Percentiles rank a stretch among this genome's conserved stretches.
Evolutionary conservation across 2,797 vertebrate genomes (phyloP).

Genomic region (Peromyscus attwateri): DNA sequence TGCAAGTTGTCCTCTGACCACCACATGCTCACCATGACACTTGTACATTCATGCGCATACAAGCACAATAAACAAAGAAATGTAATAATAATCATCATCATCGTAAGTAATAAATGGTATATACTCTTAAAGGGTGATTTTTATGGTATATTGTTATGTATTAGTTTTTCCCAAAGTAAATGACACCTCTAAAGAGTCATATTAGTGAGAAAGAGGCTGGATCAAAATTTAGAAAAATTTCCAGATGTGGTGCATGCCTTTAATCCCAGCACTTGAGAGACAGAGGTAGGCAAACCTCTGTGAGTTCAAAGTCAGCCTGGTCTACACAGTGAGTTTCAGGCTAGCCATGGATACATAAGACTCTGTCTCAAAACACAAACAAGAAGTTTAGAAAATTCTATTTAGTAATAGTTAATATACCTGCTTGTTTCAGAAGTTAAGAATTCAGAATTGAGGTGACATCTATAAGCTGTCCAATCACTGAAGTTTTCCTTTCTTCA

Average conservation of each 20-base stretch:
- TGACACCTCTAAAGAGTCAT: neutral
- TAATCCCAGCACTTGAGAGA: neutral
- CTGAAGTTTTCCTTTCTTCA: neutral
- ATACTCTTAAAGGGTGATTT: constrained; percentile 1
- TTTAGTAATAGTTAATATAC: constrained; percentile 3
- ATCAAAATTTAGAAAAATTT: neutral
- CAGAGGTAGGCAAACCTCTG: neutral
- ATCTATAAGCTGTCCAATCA: neutral
- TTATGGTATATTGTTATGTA: constrained; percentile 34
- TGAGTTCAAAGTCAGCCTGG: neutral
- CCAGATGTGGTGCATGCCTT: neutral
- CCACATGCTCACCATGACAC: neutral
- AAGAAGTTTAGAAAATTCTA: constrained; percentile 49
- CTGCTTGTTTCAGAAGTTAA: constrained; percentile 11
- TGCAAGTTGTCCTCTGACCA: neutral
- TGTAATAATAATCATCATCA: neutral
- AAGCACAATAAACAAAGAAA: neutral
- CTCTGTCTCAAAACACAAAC: neutral
- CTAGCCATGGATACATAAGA: neutral
- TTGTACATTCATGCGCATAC: neutral
- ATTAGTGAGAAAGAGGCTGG: neutral
- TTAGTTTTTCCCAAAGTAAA: constrained; percentile 20
- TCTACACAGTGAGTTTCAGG: neutral
- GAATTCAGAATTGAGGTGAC: neutral
- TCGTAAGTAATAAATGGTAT: neutral